A percentile compares a stretch with the other conserved stretches of the same genome.
phyloP scores from a whole-genome alignment of 1,140 invertebrate genomes.

The Druon quercuslanigerum region DNA sequence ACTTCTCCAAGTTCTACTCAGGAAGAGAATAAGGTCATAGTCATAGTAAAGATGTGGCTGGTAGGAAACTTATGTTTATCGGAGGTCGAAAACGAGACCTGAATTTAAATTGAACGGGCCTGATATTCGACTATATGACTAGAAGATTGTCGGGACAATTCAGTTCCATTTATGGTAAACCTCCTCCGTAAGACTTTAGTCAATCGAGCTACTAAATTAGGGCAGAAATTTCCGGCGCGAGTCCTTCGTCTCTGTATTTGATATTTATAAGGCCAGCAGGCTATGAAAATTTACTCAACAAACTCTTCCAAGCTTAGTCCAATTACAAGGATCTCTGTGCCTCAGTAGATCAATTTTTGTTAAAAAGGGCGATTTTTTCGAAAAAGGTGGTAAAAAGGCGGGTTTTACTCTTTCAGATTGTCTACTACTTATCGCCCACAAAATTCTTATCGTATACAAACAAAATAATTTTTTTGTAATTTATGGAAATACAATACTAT shows the following conservation, averaged over 20 bases:
- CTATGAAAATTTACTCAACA: neutral
- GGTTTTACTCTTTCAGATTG: too few species aligned
- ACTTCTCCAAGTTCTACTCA: constrained; percentile 5
- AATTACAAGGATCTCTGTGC: neutral
- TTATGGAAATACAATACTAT: too few species aligned
- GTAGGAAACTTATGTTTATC: neutral
- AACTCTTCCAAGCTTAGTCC: neutral
- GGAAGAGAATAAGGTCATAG: constrained; percentile 20
- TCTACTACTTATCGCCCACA: too few species aligned
- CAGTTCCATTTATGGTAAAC: constrained; percentile 14
- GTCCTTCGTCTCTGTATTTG: neutral
- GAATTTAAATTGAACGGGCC: constrained; percentile 9
- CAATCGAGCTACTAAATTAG: constrained; percentile 31
- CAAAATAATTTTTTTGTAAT: too few species aligned
- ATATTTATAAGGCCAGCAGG: constrained; percentile 11
- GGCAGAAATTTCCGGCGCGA: constrained; percentile 41
- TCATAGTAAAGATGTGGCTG: neutral
- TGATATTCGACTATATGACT: neutral
- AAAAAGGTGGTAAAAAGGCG: too few species aligned
- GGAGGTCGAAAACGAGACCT: constrained; percentile 4
- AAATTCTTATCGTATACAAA: too few species aligned
- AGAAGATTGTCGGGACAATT: neutral
- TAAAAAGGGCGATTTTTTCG: too few species aligned
- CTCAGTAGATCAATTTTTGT: too few species aligned
- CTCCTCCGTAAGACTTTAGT: neutral